phyloP scores from a whole-genome alignment of 2,888 invertebrate species.

The Octodonta nipae region DNA sequence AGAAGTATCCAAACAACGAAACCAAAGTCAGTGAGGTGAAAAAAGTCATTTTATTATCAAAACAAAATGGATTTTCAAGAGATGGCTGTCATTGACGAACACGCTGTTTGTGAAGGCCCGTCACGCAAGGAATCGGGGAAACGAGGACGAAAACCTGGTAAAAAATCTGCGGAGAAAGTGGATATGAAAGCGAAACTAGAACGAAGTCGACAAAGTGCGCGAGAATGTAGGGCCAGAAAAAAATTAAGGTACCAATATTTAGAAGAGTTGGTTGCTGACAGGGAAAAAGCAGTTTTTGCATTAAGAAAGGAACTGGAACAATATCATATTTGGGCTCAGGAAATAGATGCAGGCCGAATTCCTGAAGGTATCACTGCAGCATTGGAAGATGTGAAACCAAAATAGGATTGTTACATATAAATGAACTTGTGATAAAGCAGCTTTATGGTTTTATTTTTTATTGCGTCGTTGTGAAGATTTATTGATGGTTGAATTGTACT shows the following conservation, averaged over 20 bases:
- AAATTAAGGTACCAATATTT: constrained; percentile 93
- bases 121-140: constrained; percentile 69
- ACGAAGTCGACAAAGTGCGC: constrained; percentile 89
- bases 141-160: constrained; percentile 77
- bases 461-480: too few relatives aligned
- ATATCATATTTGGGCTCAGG: constrained; percentile 69
- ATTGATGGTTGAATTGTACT: too few relatives aligned
- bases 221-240: constrained; percentile 92
- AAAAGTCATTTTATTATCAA: too few relatives aligned
- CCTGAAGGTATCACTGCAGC: constrained; percentile 67
- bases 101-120: constrained; percentile 48
- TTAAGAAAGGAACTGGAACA: constrained; percentile 80
- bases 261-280: constrained; percentile 84
- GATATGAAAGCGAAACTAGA: constrained; percentile 92
- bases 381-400: constrained; percentile 59
- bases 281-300: constrained; percentile 82
- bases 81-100: constrained; percentile 50
- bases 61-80: constrained; percentile 49
- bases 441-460: too few relatives aligned
- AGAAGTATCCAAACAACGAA: too few relatives aligned
- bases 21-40: too few relatives aligned
- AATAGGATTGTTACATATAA: too few relatives aligned
- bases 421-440: too few relatives aligned
- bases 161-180: constrained; percentile 76
- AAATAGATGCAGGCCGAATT: constrained; percentile 65